Conservation (phyloP, 1,140 invertebrate genomes). For the Euschistus heros region DNA sequence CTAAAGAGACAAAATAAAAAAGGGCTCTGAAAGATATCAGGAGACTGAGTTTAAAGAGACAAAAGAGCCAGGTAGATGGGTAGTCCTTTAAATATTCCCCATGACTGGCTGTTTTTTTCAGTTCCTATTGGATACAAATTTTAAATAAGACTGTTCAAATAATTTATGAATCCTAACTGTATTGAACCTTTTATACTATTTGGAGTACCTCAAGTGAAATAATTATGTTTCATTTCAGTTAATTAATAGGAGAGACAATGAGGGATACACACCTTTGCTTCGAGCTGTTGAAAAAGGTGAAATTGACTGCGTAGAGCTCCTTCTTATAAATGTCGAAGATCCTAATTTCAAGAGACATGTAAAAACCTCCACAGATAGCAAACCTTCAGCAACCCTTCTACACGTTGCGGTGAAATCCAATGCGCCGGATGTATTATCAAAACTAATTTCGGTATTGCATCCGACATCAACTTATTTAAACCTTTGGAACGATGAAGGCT, state of each 20-base stretch:
- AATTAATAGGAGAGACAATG: conserved; percentile 33
- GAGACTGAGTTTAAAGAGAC: too few species aligned
- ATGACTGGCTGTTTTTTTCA: too few species aligned
- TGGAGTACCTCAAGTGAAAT: too few species aligned
- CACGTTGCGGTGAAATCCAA: not conserved
- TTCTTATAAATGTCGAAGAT: conserved; percentile 38
- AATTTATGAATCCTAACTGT: too few species aligned
- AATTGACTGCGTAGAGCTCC: conserved; percentile 36
- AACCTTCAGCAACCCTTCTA: not conserved
- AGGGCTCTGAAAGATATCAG: too few species aligned
- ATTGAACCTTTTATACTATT: too few species aligned
- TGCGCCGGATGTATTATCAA: not conserved
- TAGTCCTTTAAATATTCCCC: too few species aligned
- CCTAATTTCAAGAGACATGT: not conserved
- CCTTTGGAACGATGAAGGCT: not conserved
- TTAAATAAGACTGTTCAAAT: too few species aligned
- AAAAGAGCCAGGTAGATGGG: too few species aligned
- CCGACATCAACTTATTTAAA: not conserved
- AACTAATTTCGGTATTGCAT: not conserved
- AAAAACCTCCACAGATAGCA: not conserved
- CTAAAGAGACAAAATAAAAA: too few species aligned
- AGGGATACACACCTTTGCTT: conserved; percentile 42
- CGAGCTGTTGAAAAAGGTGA: conserved; percentile 39
- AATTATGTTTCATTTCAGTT: conserved; percentile 29
- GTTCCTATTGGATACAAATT: too few species aligned